Percentiles rank a stretch among this genome's conserved stretches.
phyloP scores from a whole-genome alignment of 2,888 invertebrate species.

The Eupithecia exiguata region DNA sequence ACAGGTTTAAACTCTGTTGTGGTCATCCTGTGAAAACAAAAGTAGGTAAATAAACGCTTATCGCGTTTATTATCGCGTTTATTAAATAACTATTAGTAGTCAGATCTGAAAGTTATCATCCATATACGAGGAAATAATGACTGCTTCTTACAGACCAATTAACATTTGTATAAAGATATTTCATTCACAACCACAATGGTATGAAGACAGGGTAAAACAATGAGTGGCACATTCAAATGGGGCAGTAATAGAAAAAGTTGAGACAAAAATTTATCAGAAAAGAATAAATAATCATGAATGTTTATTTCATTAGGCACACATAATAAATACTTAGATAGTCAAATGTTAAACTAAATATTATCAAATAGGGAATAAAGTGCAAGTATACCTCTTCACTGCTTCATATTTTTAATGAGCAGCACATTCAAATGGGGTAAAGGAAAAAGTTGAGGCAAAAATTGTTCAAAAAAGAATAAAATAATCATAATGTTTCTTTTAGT shows the following conservation, averaged over 20 bases:
- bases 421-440: too few species aligned
- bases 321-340: background rate
- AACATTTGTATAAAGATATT: background rate
- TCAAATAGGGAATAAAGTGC: background rate
- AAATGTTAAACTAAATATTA: background rate
- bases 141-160: background rate
- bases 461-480: too few species aligned
- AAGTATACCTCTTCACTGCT: background rate
- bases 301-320: background rate
- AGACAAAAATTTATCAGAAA: background rate
- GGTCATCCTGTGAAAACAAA: too few species aligned
- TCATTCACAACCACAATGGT: background rate
- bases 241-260: background rate
- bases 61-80: too few species aligned
- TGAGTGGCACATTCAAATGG: background rate
- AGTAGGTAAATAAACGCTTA: too few species aligned
- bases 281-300: background rate
- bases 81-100: too few species aligned
- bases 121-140: background rate
- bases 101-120: background rate
- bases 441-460: too few species aligned
- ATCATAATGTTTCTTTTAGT: too few species aligned
- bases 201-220: background rate
- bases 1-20: too few species aligned
- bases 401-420: background rate